Percentiles rank a stretch among this genome's conserved stretches.
These are phyloP conservation scores for Danionella dracula DNA, from an alignment of 2,797 vertebrate genomes.

Conservation along the genomic window DNA sequence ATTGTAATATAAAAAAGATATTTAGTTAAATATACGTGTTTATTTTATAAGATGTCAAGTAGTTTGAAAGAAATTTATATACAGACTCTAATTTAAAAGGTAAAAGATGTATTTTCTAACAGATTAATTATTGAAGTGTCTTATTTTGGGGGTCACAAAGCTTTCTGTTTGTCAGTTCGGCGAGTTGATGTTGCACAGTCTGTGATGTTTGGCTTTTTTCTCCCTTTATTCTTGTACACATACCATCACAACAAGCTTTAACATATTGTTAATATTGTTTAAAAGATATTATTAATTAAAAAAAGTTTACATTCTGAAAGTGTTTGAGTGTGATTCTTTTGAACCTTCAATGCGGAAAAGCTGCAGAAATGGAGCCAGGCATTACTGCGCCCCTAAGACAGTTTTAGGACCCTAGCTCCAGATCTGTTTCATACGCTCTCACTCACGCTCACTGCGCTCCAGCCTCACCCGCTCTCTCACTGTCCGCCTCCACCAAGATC, in stretches of 20 bases:
- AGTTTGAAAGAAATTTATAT: conserved; percentile 61
- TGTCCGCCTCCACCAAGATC: too few species aligned
- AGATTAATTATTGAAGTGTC: conserved; percentile 73
- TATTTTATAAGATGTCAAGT: conserved; percentile 73
- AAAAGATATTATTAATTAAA: conserved; percentile 59
- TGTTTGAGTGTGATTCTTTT: conserved; percentile 53
- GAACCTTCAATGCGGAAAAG: too few species aligned
- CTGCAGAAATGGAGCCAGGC: too few species aligned
- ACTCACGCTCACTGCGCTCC: too few species aligned
- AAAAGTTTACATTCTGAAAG: conserved; percentile 68
- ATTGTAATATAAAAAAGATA: conserved; percentile 67
- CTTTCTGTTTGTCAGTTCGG: conserved; percentile 53
- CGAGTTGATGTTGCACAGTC: conserved; percentile 67
- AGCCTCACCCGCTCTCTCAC: too few species aligned
- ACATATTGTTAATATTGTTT: conserved; percentile 69
- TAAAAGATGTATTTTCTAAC: conserved; percentile 70
- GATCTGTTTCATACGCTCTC: too few species aligned
- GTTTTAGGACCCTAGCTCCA: too few species aligned
- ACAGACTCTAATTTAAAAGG: conserved; percentile 70
- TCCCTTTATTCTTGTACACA: conserved; percentile 53
- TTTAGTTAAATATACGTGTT: conserved; percentile 66
- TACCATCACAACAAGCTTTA: conserved; percentile 71
- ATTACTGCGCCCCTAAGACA: too few species aligned
- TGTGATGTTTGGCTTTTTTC: conserved; percentile 59
- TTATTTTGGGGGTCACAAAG: conserved; percentile 63